Conservation (phyloP, 1,140 invertebrate species). For the Diabrotica virgifera region DNA sequence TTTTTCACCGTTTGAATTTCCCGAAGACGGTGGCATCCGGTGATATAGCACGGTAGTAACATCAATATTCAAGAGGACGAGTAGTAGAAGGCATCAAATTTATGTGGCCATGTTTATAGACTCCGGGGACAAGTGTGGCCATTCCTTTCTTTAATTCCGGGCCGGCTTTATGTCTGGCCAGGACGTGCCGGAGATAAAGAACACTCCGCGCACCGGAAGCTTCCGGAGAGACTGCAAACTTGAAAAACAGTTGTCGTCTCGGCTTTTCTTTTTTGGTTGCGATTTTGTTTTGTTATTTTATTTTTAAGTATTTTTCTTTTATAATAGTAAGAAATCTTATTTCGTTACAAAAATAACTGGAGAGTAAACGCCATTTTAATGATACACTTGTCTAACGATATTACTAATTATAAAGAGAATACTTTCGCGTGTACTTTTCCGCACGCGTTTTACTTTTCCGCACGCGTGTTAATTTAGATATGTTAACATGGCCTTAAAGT, state of each 20-base stretch:
- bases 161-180: constrained; percentile 39
- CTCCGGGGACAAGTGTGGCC: constrained; percentile 42
- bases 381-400: too few relatives aligned
- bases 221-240: constrained; percentile 14
- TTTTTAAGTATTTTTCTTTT: too few relatives aligned
- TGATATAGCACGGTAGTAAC: constrained; percentile 38
- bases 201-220: constrained; percentile 23
- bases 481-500: too few relatives aligned
- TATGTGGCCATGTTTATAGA: constrained; percentile 45
- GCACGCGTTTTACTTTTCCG: too few relatives aligned
- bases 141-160: constrained; percentile 43
- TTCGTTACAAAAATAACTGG: too few relatives aligned
- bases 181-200: constrained; percentile 39
- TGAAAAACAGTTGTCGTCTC: not conserved
- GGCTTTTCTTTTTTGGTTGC: too few relatives aligned
- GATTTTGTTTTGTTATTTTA: too few relatives aligned
- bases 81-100: constrained; percentile 42
- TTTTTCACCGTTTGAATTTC: constrained; percentile 10
- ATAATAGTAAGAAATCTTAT: too few relatives aligned
- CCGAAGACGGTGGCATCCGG: constrained; percentile 13
- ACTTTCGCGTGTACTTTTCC: too few relatives aligned
- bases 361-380: too few relatives aligned
- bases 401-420: too few relatives aligned
- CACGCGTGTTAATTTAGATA: too few relatives aligned
- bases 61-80: constrained; percentile 40